These are phyloP conservation scores for Triplophysa bombifrons DNA, from an alignment of 2,797 vertebrate genomes.

Conservation along the genomic window DNA sequence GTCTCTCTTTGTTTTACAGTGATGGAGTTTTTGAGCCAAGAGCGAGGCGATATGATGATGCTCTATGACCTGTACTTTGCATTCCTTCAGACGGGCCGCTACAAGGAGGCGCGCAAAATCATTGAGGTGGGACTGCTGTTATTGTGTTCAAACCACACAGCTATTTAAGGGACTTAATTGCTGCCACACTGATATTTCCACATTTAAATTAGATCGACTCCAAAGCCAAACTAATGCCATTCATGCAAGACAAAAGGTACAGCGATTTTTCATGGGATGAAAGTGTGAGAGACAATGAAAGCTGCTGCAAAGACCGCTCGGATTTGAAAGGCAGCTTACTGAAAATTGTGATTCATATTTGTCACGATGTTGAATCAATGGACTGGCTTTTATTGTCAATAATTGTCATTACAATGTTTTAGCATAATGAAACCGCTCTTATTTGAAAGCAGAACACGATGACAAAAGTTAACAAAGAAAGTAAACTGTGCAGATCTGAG, in stretches of 20 bases:
- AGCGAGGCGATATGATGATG: slow-evolving; percentile 90
- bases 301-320: slow-evolving; percentile 10
- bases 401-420: slow-evolving; percentile 16
- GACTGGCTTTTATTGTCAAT: slow-evolving; percentile 8
- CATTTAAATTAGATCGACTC: slow-evolving; percentile 76
- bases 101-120: slow-evolving; percentile 93
- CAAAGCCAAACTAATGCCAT: slow-evolving; percentile 66
- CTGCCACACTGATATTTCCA: slow-evolving; percentile 74
- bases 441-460: slow-evolving; percentile 8
- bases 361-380: slow-evolving; percentile 13
- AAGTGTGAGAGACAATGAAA: slow-evolving; percentile 44
- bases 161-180: slow-evolving; percentile 79
- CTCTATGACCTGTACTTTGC: slow-evolving; percentile 93
- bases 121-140: slow-evolving; percentile 85
- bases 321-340: not conserved
- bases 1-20: slow-evolving; percentile 67
- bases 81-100: slow-evolving; percentile 88
- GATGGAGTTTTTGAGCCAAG: slow-evolving; percentile 87
- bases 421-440: not conserved
- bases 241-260: slow-evolving; percentile 46
- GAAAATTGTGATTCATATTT: slow-evolving; percentile 12
- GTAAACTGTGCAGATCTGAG: not conserved
- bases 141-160: slow-evolving; percentile 65
- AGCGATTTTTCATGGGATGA: slow-evolving; percentile 14
- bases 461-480: not conserved